These are phyloP conservation scores for Sardina pilchardus DNA, from an alignment of 2,113 vertebrate genomes.

Conservation along the genomic window DNA sequence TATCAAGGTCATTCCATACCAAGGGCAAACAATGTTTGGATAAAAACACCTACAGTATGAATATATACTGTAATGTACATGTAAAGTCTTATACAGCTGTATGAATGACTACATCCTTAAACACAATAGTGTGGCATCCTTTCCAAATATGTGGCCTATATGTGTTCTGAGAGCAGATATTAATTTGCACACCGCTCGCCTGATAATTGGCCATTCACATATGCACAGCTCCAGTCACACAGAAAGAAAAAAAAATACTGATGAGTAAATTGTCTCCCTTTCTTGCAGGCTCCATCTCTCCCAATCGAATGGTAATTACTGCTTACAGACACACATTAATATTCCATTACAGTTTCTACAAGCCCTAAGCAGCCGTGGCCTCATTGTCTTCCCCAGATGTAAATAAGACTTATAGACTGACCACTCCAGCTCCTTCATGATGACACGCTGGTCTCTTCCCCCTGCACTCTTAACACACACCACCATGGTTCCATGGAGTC, in stretches of 20 bases:
- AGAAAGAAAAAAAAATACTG: background rate
- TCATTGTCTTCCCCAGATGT: background rate
- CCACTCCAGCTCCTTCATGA: background rate
- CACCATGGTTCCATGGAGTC: background rate
- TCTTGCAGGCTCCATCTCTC: background rate
- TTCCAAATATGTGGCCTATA: background rate
- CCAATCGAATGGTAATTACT: background rate
- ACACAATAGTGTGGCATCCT: background rate
- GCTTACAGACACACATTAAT: background rate
- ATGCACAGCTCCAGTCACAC: conserved; percentile 5
- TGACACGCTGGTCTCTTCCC: background rate
- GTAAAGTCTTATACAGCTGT: background rate
- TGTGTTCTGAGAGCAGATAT: background rate
- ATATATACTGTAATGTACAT: background rate
- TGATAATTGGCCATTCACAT: conserved; percentile 14
- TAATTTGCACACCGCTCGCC: background rate
- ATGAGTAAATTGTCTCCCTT: conserved; percentile 5
- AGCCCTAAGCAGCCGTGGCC: background rate
- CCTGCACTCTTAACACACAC: background rate
- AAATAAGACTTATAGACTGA: background rate
- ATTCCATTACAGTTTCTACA: background rate
- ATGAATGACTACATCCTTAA: background rate
- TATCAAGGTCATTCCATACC: background rate
- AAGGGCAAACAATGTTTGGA: background rate
- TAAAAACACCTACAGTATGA: background rate